phyloP scores from a whole-genome alignment of 1,140 invertebrate species.

The Scaptomyza montana region DNA sequence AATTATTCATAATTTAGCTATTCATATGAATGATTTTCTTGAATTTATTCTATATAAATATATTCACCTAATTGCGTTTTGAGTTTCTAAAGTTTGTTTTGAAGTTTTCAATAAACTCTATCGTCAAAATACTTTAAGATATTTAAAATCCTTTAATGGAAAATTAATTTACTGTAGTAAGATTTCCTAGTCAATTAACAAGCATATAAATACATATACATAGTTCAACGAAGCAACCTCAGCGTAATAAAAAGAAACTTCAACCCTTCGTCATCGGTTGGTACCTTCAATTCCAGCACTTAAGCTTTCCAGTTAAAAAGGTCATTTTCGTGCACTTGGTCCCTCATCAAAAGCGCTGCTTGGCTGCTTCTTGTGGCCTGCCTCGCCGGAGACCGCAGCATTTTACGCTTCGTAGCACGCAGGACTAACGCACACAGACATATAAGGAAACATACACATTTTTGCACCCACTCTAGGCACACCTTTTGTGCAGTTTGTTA shows the following conservation, averaged over 20 bases:
- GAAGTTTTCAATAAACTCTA: no score
- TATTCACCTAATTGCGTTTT: no score
- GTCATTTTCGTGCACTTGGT: constrained; percentile 44
- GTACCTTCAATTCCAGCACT: constrained; percentile 28
- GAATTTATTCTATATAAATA: no score
- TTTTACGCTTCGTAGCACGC: constrained; percentile 28
- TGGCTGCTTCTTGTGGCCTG: constrained; percentile 15
- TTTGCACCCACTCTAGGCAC: not conserved
- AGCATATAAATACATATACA: not conserved
- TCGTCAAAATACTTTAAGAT: not conserved
- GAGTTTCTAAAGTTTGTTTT: no score
- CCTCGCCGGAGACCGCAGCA: constrained; percentile 34
- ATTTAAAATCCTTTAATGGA: not conserved
- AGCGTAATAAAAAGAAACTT: no score
- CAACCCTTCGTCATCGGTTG: not conserved
- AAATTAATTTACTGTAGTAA: constrained; percentile 6
- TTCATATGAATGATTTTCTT: no score
- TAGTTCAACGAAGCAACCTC: not conserved
- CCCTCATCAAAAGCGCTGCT: constrained; percentile 38
- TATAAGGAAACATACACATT: no score
- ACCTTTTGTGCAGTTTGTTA: constrained; percentile 62
- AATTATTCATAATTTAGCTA: no score
- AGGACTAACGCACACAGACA: constrained; percentile 5
- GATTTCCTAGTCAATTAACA: constrained; percentile 25
- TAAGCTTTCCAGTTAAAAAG: constrained; percentile 31